Base-by-base conservation (phyloP, 64 coral and sea anemone species). In the Stylophora pistillata region DNA sequence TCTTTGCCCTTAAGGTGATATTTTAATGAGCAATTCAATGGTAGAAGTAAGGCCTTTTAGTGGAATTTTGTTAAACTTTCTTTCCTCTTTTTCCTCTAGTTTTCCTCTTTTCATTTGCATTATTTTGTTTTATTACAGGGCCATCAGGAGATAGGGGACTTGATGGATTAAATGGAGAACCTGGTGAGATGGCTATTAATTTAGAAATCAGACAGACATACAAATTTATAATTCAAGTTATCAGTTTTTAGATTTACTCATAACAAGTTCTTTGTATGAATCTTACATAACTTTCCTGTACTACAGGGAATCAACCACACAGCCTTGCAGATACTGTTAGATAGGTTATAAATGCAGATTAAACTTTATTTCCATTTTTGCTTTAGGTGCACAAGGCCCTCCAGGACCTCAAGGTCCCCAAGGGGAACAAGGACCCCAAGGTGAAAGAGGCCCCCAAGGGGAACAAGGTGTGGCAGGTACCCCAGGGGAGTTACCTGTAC, bases 391-490 rank as follows among this genome's bases (percentile, higher is more conserved):
- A 12, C 26, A 34, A 82, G 78, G 78, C 4, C 21, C 10, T 13
- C 27, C 20, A 54, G 80, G 80, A 21, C 61, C 80, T 13, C 27
- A 10, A 27, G 80, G 80, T 13, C 61, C 80, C 60, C 31, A 84
- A 37, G 79, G 79, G 65, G 56, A 81, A 63, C 79, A 66, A 10
- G 79, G 79, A 28, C 79, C 79, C 16, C 58, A 58, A 41, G 79
- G 79, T 10, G 80, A 55, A 32, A 33, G 21, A 56, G 75, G 75
- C 15, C 75, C 75, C 15, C 75, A 55, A 33, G 80, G 80, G 23
- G 30, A 47, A 53, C 33, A 65, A 31, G 73, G 73, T 10, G 16
- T 41, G 26, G 60, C 60, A 68, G 80, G 80, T 53, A 60, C 33
- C 58, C 29, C 58, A 26, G 79, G 57, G 55, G 17, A 58, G 21